Evolutionary conservation across 2,888 invertebrate species (phyloP).

Genomic region (Agrotis ipsilon): DNA sequence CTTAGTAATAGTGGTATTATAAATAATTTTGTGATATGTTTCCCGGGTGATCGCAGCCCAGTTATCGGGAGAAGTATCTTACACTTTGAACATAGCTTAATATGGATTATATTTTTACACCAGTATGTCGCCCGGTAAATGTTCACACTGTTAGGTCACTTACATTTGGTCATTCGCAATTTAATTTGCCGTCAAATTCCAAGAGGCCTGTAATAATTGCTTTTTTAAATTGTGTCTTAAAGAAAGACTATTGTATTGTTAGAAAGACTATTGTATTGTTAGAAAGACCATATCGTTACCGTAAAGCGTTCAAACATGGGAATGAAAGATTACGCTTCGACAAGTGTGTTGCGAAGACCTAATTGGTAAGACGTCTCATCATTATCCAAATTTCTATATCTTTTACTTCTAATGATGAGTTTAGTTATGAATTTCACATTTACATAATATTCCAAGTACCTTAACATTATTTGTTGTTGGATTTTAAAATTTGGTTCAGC

Average conservation of each 20-base stretch:
- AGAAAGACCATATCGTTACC: too few species aligned
- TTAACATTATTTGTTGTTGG: not conserved
- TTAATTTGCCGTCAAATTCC: not conserved
- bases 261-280: too few species aligned
- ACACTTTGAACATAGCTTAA: constrained; percentile 28
- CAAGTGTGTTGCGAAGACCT: too few species aligned
- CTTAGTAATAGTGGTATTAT: constrained; percentile 65
- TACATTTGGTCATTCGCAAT: constrained; percentile 44
- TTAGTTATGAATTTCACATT: not conserved
- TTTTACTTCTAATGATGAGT: not conserved
- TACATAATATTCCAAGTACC: constrained; percentile 36
- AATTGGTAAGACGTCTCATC: too few species aligned
- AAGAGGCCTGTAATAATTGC: not conserved
- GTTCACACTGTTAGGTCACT: constrained; percentile 23
- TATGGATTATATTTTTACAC: constrained; percentile 39
- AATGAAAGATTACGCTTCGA: too few species aligned
- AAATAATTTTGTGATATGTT: constrained; percentile 55
- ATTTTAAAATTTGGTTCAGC: not conserved
- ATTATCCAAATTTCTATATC: not conserved
- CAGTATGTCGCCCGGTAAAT: constrained; percentile 38
- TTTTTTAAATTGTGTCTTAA: not conserved
- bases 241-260: too few species aligned
- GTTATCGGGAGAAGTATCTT: constrained; percentile 22
- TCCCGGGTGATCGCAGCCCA: constrained; percentile 38
- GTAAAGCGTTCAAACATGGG: too few species aligned